A percentile compares a stretch with the other conserved stretches of the same genome.
These are phyloP conservation scores for Spatulosminthurus flaviceps DNA, from an alignment of 2,888 invertebrate genomes.

Conservation along the genomic window DNA sequence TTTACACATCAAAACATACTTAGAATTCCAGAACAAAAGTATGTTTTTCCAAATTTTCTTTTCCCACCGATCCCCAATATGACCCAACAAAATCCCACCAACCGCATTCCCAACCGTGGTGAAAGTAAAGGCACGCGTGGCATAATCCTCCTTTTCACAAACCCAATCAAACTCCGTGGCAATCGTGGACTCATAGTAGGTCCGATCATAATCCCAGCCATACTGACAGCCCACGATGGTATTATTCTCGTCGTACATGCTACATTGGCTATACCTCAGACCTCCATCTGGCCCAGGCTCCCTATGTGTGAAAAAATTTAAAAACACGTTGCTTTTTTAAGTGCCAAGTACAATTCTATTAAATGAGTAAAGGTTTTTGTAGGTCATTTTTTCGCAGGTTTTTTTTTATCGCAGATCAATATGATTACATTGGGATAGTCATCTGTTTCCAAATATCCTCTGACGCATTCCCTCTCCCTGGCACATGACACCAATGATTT, in stretches of 20 bases:
- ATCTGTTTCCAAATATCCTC: conserved; percentile 69
- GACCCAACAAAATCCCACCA: conserved; percentile 70
- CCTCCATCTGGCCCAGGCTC: conserved; percentile 28
- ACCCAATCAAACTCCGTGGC: conserved; percentile 71
- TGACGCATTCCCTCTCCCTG: conserved; percentile 69
- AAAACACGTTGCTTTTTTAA: too few species aligned
- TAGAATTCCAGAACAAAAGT: neutral
- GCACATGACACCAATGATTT: conserved; percentile 71
- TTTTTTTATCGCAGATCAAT: neutral
- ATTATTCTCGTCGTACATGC: conserved; percentile 28
- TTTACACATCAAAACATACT: too few species aligned
- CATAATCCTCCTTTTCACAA: conserved; percentile 68
- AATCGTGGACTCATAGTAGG: conserved; percentile 69
- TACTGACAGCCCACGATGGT: conserved; percentile 66
- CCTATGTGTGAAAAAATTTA: neutral
- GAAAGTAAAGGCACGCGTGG: conserved; percentile 70
- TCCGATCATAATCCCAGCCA: conserved; percentile 71
- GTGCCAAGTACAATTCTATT: too few species aligned
- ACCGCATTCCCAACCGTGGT: conserved; percentile 70
- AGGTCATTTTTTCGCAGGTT: too few species aligned
- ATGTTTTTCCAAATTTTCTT: too few species aligned
- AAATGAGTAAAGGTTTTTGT: too few species aligned
- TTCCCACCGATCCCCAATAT: conserved; percentile 72
- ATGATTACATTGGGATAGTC: conserved; percentile 69
- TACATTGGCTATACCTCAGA: conserved; percentile 35